Percentiles rank a stretch among this genome's conserved stretches.
phyloP scores from a whole-genome alignment of 2,797 vertebrate species.

The Potorous gilbertii region DNA sequence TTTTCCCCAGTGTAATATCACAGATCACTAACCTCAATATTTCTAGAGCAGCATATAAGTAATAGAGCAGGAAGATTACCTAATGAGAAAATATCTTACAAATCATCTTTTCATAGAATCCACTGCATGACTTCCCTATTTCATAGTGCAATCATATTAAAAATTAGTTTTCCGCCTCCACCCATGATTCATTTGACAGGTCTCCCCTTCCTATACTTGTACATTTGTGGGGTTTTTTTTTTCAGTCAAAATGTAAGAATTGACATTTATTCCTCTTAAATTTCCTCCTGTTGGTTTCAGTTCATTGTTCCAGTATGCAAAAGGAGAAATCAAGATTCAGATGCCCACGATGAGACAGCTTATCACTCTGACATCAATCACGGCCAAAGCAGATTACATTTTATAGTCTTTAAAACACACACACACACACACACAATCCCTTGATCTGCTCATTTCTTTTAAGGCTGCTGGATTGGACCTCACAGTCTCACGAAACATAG shows the following conservation, averaged over 20 bases:
- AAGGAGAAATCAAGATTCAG: neutral
- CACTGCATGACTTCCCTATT: conserved; percentile 1
- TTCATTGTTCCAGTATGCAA: neutral
- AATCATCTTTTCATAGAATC: conserved; percentile 42
- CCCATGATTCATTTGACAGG: conserved; percentile 29
- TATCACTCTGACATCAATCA: neutral
- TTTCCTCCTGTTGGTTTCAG: neutral
- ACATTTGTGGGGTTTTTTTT: neutral
- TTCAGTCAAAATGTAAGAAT: neutral
- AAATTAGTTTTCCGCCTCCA: conserved; percentile 40
- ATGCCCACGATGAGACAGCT: neutral
- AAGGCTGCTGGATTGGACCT: neutral
- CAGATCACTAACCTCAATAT: neutral
- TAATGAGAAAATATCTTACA: conserved; percentile 61
- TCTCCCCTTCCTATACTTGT: neutral
- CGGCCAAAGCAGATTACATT: neutral
- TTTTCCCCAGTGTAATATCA: conserved; percentile 20
- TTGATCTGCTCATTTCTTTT: neutral
- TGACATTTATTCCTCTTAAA: neutral
- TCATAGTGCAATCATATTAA: conserved; percentile 20
- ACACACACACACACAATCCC: too few relatives aligned
- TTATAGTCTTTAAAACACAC: neutral
- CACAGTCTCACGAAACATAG: neutral
- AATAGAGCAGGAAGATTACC: conserved; percentile 41
- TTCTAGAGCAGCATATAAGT: conserved; percentile 52